Base-by-base conservation (phyloP, 1,140 invertebrate species). In the Neodiprion pinetum region DNA sequence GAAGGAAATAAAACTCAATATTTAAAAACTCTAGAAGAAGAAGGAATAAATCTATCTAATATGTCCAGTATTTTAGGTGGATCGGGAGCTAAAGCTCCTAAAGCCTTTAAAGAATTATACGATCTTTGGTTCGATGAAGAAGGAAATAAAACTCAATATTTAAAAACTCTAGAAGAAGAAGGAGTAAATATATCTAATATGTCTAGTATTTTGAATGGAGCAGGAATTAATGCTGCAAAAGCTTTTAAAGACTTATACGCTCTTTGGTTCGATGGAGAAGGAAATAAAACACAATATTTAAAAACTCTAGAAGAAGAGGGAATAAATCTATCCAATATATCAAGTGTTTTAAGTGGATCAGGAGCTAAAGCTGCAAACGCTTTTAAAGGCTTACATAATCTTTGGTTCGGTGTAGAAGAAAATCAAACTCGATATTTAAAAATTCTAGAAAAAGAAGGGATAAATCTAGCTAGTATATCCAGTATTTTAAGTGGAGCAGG, bases 111-210 rank as follows among this genome's bases (percentile, higher is more conserved):
- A 76, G 73, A 80, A 9, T 76, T 80, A 69, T 76, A 80, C 72
- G 72, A 79, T 75, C 61, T 82, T 71, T 83, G 74, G 75, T 83
- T 83, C 74, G 76, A 80, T 75, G 28, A 74, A 72, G 21, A 79
- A 12, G 78, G 77, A 65, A 78, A 80, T 73, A 74, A 75, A 78
- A 82, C 77, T 12, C 67, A 78, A 61, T 73, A 78, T 72, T 74
- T 82, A 5, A 78, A 70, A 71, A 65, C 50, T 48, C 76, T 78
- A 69, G 75, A 77, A 77, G 78, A 78, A 67, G 67, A 78, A 50
- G 67, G 70, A 65, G 70, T 79, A 72, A 80, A 71, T 77, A 40
- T 80, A 65, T 14, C 72, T 48, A 80, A 77, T 49, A 70, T 79
- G 71, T 75, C 74, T 71, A 66, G 79, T 67, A 49, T 78, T 76